Conservation (phyloP, 64 coral and sea anemone genomes). For the Platygyra sinensis region DNA sequence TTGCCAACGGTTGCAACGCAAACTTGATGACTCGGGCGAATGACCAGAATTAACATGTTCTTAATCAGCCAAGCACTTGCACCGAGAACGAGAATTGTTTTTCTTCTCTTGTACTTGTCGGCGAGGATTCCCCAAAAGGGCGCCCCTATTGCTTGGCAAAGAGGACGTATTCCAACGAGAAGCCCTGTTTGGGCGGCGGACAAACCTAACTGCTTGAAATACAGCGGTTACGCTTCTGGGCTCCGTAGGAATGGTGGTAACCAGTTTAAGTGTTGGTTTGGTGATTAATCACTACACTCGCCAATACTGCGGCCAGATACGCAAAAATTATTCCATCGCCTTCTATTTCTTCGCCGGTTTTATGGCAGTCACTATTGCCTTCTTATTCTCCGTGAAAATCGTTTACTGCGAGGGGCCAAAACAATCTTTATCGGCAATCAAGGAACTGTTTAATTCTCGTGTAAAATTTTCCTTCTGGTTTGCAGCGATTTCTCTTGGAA, state of each 20-base stretch:
- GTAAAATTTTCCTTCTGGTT: constrained; percentile 49
- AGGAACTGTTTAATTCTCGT: constrained; percentile 12
- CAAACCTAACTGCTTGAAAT: constrained; percentile 57
- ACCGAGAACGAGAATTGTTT: constrained; percentile 19
- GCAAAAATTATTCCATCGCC: constrained; percentile 1
- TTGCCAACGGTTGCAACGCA: neutral
- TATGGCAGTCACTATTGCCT: neutral
- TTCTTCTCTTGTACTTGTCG: constrained; percentile 52
- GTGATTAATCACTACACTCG: constrained; percentile 11
- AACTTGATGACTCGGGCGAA: neutral
- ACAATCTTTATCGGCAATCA: neutral
- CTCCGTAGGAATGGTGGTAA: constrained; percentile 8
- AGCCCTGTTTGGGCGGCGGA: constrained; percentile 50
- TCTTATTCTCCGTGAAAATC: constrained; percentile 2
- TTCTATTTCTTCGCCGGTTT: constrained; percentile 48
- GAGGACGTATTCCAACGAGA: constrained; percentile 49
- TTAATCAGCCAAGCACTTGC: constrained; percentile 11
- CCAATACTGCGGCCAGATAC: constrained; percentile 15
- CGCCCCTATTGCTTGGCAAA: constrained; percentile 39
- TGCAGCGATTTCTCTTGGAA: constrained; percentile 15
- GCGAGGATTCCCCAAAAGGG: constrained; percentile 58
- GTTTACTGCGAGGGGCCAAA: constrained; percentile 9
- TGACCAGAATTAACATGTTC: constrained; percentile 24
- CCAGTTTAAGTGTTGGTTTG: neutral
- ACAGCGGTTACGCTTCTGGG: constrained; percentile 56